phyloP scores from a whole-genome alignment of 2,888 invertebrate species.

The Cheilosia soror region DNA sequence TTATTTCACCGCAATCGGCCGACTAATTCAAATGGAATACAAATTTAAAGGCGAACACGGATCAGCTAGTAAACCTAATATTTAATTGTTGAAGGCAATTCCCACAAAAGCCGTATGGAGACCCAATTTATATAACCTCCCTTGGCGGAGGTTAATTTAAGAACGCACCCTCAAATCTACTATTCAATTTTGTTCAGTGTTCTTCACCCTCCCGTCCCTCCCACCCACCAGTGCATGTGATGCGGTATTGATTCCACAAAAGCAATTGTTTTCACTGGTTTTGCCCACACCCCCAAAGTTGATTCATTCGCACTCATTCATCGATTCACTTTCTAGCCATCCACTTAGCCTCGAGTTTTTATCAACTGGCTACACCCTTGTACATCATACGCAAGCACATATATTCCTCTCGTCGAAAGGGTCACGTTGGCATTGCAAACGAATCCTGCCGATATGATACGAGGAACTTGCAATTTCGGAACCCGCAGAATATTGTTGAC shows the following conservation, averaged over 20 bases:
- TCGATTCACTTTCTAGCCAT: constrained; percentile 72
- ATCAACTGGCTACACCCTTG: background rate
- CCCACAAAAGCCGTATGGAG: no score
- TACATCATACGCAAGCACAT: background rate
- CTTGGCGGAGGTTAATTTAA: no score
- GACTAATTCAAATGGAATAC: no score
- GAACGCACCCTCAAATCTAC: no score
- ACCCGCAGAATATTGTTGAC: constrained; percentile 71
- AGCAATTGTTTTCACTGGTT: constrained; percentile 72
- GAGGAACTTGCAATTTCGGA: constrained; percentile 59
- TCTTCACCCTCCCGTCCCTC: background rate
- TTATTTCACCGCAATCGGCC: no score
- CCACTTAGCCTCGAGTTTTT: constrained; percentile 32
- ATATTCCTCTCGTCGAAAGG: constrained; percentile 9
- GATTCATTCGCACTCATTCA: constrained; percentile 68
- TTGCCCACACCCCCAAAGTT: constrained; percentile 32
- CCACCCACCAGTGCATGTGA: constrained; percentile 1
- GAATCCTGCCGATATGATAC: constrained; percentile 6
- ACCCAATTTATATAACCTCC: no score
- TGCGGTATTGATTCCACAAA: constrained; percentile 68
- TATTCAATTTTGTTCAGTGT: constrained; percentile 28
- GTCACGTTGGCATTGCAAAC: constrained; percentile 41
- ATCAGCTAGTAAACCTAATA: no score
- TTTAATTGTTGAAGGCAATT: no score
- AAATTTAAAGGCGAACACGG: no score